phyloP scores from a whole-genome alignment of 2,888 invertebrate species.

The Morpho deidamia region DNA sequence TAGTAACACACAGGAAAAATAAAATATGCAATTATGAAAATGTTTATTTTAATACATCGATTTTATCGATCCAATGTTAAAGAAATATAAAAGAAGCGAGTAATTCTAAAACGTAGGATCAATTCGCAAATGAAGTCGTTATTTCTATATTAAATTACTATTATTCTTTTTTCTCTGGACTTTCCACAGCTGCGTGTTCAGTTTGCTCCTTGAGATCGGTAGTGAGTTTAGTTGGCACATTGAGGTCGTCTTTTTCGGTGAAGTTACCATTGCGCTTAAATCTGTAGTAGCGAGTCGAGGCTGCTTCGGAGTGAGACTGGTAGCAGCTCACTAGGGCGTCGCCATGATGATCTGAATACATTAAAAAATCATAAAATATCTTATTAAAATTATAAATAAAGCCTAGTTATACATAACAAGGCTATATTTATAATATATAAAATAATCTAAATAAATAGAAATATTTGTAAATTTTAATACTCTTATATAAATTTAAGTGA shows the following conservation, averaged over 20 bases:
- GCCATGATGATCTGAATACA: too few relatives aligned
- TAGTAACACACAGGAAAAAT: neutral
- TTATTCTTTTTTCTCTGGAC: conserved; percentile 35
- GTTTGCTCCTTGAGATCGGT: conserved; percentile 11
- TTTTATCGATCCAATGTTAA: conserved; percentile 24
- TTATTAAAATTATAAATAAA: too few relatives aligned
- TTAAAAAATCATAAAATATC: too few relatives aligned
- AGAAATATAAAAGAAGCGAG: conserved; percentile 4
- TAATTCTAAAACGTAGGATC: conserved; percentile 24
- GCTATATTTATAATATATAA: too few relatives aligned
- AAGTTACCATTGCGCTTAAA: conserved; percentile 63
- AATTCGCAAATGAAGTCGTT: conserved; percentile 14
- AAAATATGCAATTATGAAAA: conserved; percentile 5
- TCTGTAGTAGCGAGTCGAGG: conserved; percentile 56
- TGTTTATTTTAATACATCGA: conserved; percentile 7
- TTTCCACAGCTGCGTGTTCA: conserved; percentile 10
- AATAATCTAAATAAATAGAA: too few relatives aligned
- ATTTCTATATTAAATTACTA: conserved; percentile 17
- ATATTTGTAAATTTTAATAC: too few relatives aligned
- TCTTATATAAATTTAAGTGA: too few relatives aligned
- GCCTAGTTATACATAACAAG: too few relatives aligned
- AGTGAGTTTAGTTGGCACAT: neutral
- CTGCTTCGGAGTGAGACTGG: conserved; percentile 58
- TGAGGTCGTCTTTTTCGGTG: conserved; percentile 19
- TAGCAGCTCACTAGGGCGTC: conserved; percentile 25